Conservation (phyloP, 2,113 vertebrate genomes). For the Eubucco bourcierii region DNA sequence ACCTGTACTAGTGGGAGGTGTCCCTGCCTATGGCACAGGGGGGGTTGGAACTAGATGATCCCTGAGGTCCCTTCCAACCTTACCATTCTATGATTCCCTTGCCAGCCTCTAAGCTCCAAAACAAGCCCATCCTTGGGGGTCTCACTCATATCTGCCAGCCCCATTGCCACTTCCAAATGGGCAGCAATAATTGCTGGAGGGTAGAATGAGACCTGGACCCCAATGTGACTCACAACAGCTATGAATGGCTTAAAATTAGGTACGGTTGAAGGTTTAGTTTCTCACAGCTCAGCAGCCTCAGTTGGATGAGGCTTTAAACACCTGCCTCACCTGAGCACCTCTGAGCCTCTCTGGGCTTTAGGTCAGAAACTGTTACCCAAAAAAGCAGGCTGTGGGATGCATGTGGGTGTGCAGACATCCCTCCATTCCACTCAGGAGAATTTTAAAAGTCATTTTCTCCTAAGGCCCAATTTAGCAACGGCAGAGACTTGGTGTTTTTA, state of each 20-base stretch:
- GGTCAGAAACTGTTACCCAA: background rate
- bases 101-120: too few species aligned
- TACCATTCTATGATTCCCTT: background rate
- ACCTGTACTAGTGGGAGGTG: too few species aligned
- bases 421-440: background rate
- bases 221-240: too few species aligned
- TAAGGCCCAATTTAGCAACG: background rate
- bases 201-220: too few species aligned
- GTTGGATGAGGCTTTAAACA: background rate
- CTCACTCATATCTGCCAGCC: too few species aligned
- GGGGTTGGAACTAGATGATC: too few species aligned
- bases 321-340: background rate
- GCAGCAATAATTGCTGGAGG: too few species aligned
- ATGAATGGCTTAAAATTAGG: too few species aligned
- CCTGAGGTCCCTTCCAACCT: background rate
- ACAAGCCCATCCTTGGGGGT: too few species aligned
- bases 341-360: background rate
- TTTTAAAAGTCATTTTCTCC: background rate
- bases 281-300: background rate
- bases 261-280: background rate
- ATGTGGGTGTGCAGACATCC: background rate
- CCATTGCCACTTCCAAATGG: too few species aligned
- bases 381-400: background rate
- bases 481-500: constrained; percentile 4
- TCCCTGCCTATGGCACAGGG: too few species aligned